Conservation (phyloP, 2,113 vertebrate species). For the Corythornis cristatus region DNA sequence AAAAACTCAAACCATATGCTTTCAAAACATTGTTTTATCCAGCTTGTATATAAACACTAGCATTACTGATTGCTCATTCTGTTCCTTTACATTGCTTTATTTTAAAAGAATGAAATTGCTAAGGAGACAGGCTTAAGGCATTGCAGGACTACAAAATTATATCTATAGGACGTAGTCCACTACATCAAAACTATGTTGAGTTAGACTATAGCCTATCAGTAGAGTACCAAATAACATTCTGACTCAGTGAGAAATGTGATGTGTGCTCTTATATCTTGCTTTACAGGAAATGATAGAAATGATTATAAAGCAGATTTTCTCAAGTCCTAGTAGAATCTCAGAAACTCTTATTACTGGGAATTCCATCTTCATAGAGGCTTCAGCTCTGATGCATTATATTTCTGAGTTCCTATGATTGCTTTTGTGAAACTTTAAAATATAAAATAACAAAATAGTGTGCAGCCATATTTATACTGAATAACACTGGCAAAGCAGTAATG, state of each 20-base stretch:
- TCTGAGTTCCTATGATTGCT: neutral
- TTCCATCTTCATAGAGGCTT: neutral
- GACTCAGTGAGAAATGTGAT: neutral
- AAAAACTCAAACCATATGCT: neutral
- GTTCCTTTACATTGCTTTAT: neutral
- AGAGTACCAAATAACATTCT: neutral
- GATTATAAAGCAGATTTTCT: neutral
- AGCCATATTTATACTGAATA: constrained; percentile 41
- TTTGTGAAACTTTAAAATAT: constrained; percentile 59
- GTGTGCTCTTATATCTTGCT: neutral
- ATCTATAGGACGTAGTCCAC: neutral
- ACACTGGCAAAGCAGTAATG: constrained; percentile 42
- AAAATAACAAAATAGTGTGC: constrained; percentile 24
- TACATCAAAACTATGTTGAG: neutral
- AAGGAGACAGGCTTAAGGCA: neutral
- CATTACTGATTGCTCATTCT: neutral
- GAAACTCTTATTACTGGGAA: constrained; percentile 6
- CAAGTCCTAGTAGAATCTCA: neutral
- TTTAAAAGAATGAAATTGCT: neutral
- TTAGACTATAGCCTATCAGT: neutral
- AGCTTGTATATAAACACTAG: neutral
- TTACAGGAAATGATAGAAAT: neutral
- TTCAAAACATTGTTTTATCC: neutral
- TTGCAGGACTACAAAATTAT: neutral
- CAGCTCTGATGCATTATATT: constrained; percentile 20